Conservation (phyloP, 1,140 invertebrate genomes). For the Metaphire vulgaris region DNA sequence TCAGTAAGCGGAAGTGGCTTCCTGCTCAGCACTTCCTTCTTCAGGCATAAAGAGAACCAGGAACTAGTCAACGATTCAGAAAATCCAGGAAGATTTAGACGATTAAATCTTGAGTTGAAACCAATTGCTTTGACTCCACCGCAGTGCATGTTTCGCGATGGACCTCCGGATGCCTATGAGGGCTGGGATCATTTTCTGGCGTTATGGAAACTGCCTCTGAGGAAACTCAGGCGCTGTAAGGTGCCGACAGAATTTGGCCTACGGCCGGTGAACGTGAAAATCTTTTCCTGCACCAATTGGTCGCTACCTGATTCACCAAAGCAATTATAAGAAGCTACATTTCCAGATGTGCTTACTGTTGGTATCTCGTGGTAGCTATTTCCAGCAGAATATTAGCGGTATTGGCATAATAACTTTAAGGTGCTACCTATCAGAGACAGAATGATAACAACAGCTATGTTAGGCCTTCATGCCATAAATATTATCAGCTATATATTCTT, state of each 20-base stretch:
- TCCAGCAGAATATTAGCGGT: no score
- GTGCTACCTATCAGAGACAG: no score
- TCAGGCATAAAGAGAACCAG: not conserved
- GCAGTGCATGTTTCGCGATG: conserved; percentile 20
- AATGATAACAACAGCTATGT: no score
- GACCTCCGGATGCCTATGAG: conserved; percentile 18
- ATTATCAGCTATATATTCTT: no score
- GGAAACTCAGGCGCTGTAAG: conserved; percentile 1
- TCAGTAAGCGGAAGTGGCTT: conserved; percentile 26
- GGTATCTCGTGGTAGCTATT: no score
- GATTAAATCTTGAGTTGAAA: conserved; percentile 24
- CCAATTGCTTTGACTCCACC: conserved; percentile 22
- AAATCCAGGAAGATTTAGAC: conserved; percentile 21
- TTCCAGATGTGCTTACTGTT: no score
- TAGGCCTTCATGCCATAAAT: no score
- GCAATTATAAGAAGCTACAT: no score
- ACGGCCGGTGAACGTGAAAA: not conserved
- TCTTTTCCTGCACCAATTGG: conserved; percentile 21
- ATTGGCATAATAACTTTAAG: no score
- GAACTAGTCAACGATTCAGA: conserved; percentile 9
- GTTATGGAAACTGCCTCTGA: conserved; percentile 27
- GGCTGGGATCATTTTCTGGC: conserved; percentile 20
- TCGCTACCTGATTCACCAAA: no score
- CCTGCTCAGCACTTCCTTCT: conserved; percentile 18
- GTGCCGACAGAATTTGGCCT: not conserved